Base-by-base conservation (phyloP, 1,140 invertebrate species). In the Drosophila miranda region DNA sequence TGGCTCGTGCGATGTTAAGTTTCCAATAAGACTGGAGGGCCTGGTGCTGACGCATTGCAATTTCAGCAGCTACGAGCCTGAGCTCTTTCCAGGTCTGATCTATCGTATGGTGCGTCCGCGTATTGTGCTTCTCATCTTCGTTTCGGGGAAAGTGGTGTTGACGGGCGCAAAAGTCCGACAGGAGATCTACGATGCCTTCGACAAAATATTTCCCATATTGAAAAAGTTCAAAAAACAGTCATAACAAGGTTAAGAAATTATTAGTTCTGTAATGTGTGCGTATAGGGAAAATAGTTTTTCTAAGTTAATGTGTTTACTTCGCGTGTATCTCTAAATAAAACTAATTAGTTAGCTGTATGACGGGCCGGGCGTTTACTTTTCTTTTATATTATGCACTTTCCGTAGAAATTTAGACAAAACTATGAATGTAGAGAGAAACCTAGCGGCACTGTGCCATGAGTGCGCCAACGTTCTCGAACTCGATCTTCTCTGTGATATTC, bases 111-210 rank as follows among this genome's bases (percentile, higher is more conserved):
- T 99, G 16, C 99, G 99, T 92, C 99, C 99, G 38, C 95, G 98
- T 89, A 99, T 99, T 91, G 99, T 99, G 2, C 92, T 99, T 48
- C 93, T 99, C n/a, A 99, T 99, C 89, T 99, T 99, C 92, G 98
- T 99, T 3, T 99, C 98, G 50, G 99, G 98, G 48, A 99, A 99
- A 95, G 97, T 99, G 61, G 98, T 99, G 11, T 92, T 99, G 41
- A 99, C 98, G 75, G 99, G 99, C 81, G 99, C 99, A 38, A 99
- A 99, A 95, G 96, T 99, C 11, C 93, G 98, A 74, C 95, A 96
- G 92, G 98, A 99, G 93, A 99, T 99, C 69, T 99, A 99, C 92
- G 98, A 99, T 92, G 99, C 99, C 2, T 99, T 99, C 93, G 98
- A 99, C 90, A 99, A 99, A 91, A 99, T 99, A 90, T 99, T 99